phyloP scores from a whole-genome alignment of 2,888 invertebrate genomes.

The Ophioninae sp. region DNA sequence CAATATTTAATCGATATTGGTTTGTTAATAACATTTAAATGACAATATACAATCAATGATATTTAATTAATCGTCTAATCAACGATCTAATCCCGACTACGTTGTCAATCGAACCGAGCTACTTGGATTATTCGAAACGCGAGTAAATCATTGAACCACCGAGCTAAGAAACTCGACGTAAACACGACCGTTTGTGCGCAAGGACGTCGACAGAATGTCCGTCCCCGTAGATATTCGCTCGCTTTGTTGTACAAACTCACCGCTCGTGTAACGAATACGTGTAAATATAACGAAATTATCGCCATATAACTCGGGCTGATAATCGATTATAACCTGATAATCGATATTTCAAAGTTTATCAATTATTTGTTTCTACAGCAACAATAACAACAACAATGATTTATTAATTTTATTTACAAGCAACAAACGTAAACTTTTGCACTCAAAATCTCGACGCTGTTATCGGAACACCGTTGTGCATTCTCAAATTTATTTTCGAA shows the following conservation, averaged over 20 bases:
- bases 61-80: not conserved
- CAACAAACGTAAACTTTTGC: not conserved
- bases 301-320: not conserved
- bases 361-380: not conserved
- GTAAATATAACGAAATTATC: not conserved
- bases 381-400: not conserved
- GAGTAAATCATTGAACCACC: not conserved
- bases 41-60: not conserved
- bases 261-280: not conserved
- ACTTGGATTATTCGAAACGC: not conserved
- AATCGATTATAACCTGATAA: not conserved
- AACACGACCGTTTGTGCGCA: slow-evolving; percentile 23
- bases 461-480: slow-evolving; percentile 33
- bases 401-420: not conserved
- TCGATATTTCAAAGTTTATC: not conserved
- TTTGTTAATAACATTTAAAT: too few relatives aligned
- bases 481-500: slow-evolving; percentile 31
- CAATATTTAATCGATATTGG: too few relatives aligned
- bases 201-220: slow-evolving; percentile 41
- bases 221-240: slow-evolving; percentile 1
- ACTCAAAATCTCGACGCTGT: slow-evolving; percentile 11
- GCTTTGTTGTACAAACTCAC: not conserved
- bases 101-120: slow-evolving; percentile 7
- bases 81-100: not conserved
- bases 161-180: slow-evolving; percentile 8